phyloP scores from a whole-genome alignment of 2,113 vertebrate genomes.

The Puffinus mauretanicus region DNA sequence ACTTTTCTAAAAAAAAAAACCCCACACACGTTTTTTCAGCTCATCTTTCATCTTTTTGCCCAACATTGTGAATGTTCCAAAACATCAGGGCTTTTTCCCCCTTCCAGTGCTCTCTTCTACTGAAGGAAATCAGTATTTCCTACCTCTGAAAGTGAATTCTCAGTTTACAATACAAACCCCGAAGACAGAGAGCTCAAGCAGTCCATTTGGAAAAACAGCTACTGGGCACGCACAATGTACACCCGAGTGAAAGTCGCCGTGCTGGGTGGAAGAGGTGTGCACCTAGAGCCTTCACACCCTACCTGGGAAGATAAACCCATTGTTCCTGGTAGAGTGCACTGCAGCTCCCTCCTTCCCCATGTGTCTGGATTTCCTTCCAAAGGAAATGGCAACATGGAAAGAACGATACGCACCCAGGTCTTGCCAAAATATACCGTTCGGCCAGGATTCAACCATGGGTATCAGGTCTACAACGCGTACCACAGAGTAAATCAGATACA shows the following conservation, averaged over 20 bases:
- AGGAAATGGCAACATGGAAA: not conserved
- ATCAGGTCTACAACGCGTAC: not conserved
- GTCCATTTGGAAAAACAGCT: not conserved
- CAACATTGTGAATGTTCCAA: not conserved
- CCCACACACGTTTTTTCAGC: not conserved
- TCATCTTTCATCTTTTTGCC: not conserved
- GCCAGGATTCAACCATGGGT: too few species aligned
- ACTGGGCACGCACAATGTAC: fast-evolving
- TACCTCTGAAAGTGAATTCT: not conserved
- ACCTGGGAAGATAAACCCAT: not conserved
- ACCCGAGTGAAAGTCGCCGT: fast-evolving
- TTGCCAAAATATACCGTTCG: fast-evolving
- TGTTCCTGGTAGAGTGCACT: too few species aligned
- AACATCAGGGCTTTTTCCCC: not conserved
- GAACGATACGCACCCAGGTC: fast-evolving
- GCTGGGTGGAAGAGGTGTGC: not conserved
- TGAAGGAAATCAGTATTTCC: not conserved
- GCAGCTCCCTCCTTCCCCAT: not conserved
- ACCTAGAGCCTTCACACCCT: not conserved
- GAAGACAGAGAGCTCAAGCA: not conserved
- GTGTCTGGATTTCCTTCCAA: not conserved
- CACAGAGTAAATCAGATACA: not conserved
- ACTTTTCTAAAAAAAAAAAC: not conserved
- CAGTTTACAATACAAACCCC: not conserved
- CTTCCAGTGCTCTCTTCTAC: not conserved